Conservation (phyloP, 2,888 invertebrate genomes). For the Loripinus fragilis region DNA sequence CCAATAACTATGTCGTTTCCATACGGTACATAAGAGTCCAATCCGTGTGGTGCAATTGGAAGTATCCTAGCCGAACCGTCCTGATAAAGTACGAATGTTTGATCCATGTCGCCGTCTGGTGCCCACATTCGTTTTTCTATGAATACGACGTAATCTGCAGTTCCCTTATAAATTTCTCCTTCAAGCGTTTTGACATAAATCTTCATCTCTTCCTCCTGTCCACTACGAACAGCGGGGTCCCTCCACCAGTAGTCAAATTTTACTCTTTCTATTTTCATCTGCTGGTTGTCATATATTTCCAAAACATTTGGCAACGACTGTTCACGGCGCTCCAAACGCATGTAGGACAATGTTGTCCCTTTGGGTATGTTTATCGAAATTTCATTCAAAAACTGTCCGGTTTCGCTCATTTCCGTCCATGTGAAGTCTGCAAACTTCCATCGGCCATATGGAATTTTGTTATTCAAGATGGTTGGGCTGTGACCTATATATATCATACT, state of each 20-base stretch:
- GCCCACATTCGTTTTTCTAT: conserved; percentile 47
- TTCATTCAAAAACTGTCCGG: conserved; percentile 23
- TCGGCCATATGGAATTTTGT: background rate
- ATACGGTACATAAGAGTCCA: conserved; percentile 54
- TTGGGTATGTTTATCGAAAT: conserved; percentile 32
- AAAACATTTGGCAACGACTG: conserved; percentile 16
- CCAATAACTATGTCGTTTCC: conserved; percentile 61
- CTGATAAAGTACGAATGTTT: conserved; percentile 54
- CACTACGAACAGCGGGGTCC: conserved; percentile 35
- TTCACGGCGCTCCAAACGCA: conserved; percentile 32
- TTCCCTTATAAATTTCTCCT: conserved; percentile 40
- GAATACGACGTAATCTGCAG: conserved; percentile 40
- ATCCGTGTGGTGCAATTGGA: conserved; percentile 51
- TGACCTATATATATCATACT: conserved; percentile 12
- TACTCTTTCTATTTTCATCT: conserved; percentile 37
- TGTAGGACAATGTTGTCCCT: conserved; percentile 21
- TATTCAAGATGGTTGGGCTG: conserved; percentile 1
- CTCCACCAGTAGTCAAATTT: conserved; percentile 51
- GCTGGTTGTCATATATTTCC: conserved; percentile 35
- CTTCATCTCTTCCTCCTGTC: conserved; percentile 41
- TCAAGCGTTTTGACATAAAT: conserved; percentile 40
- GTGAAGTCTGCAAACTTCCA: conserved; percentile 45
- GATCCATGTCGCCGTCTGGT: conserved; percentile 48
- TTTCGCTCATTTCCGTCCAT: conserved; percentile 34
- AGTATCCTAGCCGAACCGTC: conserved; percentile 55